Base-by-base conservation (phyloP, 2,888 invertebrate species). In the Lasioglossum lativentre region DNA sequence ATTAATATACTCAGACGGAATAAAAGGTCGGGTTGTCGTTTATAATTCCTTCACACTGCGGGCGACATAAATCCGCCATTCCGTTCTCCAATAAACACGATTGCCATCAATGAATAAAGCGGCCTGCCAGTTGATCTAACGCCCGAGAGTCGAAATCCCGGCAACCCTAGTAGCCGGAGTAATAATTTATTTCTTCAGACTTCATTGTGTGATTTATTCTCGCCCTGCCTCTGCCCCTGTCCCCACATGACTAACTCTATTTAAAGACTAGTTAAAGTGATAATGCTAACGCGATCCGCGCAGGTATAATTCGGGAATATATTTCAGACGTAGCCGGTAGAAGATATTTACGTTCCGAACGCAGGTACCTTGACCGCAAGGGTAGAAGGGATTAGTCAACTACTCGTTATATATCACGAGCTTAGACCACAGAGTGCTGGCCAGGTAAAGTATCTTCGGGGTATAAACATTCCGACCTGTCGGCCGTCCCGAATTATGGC, bases 351-450 rank as follows among this genome's bases (percentile, higher is more conserved):
- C 86, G 82, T 83, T 63, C 42, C 68, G 77, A 75, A 86, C 78
- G 82, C 82, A 71, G 74, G 79, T 75, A 47, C 42, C 75, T 83
- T 70, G 80, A 80, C 86, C 91, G 68, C 86, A 85, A 89, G 76
- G 85, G 87, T 81, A 68, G 82, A 91, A 92, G 88, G 93, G 92
- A 92, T 93, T 93, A 93, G 92, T 93, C 91, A 89, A 91, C 90
- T 91, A 90, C 90, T 88, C 91, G 91, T 92, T 91, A 93, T 94
- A 93, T 93, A 94, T 93, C 92, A 93, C 90, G 83, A 83, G 81
- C 81, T 89, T 88, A 90, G 84, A 85, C 89, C 90, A 81, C 88
- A 89, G 82, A 83, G 77, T 80, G 80, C n/a, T 72, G 63, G 23
- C 75, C 83, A 88, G 85, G 85, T 90, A 91, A 88, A 89, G 89